Base-by-base conservation (phyloP, 2,113 vertebrate genomes). In the Hystrix cristata region DNA sequence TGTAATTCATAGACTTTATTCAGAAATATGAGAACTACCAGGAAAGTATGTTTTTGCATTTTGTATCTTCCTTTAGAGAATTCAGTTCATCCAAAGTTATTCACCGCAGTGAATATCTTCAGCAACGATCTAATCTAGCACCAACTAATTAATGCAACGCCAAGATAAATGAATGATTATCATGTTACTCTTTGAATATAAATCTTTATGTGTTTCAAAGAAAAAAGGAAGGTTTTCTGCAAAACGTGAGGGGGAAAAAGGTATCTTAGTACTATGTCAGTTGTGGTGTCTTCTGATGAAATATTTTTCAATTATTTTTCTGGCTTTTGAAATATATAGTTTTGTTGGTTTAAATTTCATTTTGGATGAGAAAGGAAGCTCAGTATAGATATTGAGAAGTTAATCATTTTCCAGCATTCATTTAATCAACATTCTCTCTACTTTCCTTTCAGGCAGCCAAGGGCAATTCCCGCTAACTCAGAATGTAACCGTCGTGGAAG, bases 401-500 rank as follows among this genome's bases (percentile, higher is more conserved):
- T 98, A 83, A 96, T 98, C 64, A 98, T 96, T 97, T 91, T 86
- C 8, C 87, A 98, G 92, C 57, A 97, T 96, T 97, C 85, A 94
- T 96, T 90, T 91, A 96, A 97, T 97, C 91, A 83, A 29, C 57
- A 43, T 87, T 74, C 97, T 95, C 57, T 97, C 95, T 86, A 96
- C 97, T 95, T 90, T 80, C 85, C 94, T 96, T 97, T 94, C 98
- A 99, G 99, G 99, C 95, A 98, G 99, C 98, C 99, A 99, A 98
- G 99, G 99, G 96, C 99, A 99, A 98, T 99, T 99, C 98, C 99
- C 99, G 95, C 99, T 99, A 90, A 99, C 99, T 97, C 99, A 99
- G 98, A 99, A 99, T 95, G 99, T 99, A 98, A 99, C 99, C 0
- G 99, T 99, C 97, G 99, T 99, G 89, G 99, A 99, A 99, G 99